A percentile compares a stretch with the other conserved stretches of the same genome.
Conservation (phyloP, 2,888 invertebrate species). For the Heterodera filipjevi region DNA sequence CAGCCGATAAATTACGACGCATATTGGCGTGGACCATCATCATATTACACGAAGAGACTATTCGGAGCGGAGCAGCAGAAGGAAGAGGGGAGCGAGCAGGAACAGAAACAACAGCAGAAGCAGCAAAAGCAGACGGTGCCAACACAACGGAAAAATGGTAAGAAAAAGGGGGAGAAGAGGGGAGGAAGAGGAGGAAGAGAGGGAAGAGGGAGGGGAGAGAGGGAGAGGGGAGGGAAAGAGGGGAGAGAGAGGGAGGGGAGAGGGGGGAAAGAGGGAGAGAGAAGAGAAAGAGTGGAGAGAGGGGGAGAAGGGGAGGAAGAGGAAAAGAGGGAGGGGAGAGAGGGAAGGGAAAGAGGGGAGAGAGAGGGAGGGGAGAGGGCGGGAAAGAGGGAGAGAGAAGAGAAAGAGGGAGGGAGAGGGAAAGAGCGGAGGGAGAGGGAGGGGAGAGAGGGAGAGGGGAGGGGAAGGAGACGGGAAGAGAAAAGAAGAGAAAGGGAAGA, state of each 20-base stretch:
- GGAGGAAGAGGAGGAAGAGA: not conserved
- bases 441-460: too few relatives aligned
- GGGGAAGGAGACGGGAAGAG: too few relatives aligned
- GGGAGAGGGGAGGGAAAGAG: not conserved
- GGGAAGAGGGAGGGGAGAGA: not conserved
- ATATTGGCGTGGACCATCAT: constrained; percentile 62
- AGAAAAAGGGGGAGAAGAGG: not conserved
- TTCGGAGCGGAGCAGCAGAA: constrained; percentile 41
- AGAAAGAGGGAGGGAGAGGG: not conserved
- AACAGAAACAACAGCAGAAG: constrained; percentile 1
- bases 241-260: not conserved
- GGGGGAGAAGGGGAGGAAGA: too few relatives aligned
- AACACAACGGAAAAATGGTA: not conserved
- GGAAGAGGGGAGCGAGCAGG: not conserved
- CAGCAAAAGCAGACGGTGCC: constrained; percentile 10
- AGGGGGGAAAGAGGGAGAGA: not conserved
- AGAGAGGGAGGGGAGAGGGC: constrained; percentile 43
- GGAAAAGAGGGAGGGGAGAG: not conserved
- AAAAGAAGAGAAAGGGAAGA: too few relatives aligned
- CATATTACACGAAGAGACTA: constrained; percentile 52
- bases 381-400: not conserved
- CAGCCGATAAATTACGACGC: constrained; percentile 47
- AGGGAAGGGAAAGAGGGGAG: constrained; percentile 32
- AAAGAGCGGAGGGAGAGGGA: not conserved
- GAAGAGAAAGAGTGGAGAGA: not conserved